Percentiles rank a stretch among this genome's conserved stretches.
Evolutionary conservation across 2,797 vertebrate genomes (phyloP).

Genomic region (Hybognathus amarus): DNA sequence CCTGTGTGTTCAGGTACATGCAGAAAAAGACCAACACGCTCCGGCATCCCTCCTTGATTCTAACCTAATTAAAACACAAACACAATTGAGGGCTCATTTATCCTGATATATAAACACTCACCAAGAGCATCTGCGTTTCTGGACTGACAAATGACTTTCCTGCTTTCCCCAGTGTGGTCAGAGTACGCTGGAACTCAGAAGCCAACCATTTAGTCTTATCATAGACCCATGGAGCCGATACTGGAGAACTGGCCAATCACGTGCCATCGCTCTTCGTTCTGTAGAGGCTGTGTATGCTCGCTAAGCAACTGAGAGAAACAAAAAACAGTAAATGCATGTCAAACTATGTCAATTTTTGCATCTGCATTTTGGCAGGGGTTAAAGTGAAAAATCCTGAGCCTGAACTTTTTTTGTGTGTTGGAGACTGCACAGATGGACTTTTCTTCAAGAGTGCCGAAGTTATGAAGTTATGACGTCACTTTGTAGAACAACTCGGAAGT

Average conservation of each 20-base stretch:
- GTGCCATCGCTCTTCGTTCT: constrained; percentile 82
- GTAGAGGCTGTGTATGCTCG: constrained; percentile 70
- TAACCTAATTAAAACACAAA: constrained; percentile 46
- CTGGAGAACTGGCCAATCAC: constrained; percentile 96
- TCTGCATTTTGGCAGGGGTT: neutral
- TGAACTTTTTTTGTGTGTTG: too few species aligned
- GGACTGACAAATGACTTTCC: constrained; percentile 60
- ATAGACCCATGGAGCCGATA: constrained; percentile 92
- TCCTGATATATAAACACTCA: constrained; percentile 66
- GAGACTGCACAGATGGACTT: too few species aligned
- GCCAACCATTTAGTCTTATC: constrained; percentile 94
- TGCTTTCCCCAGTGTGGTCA: constrained; percentile 78
- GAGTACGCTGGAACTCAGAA: constrained; percentile 89
- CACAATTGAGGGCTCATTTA: constrained; percentile 46
- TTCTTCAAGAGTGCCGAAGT: too few species aligned
- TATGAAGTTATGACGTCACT: too few species aligned
- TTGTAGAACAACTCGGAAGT: too few species aligned
- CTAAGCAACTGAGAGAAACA: constrained; percentile 79
- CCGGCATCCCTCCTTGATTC: constrained; percentile 5
- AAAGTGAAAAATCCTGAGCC: too few species aligned
- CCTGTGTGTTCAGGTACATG: neutral
- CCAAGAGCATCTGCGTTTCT: constrained; percentile 84
- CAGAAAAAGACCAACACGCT: neutral
- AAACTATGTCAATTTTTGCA: neutral
- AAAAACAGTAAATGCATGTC: neutral